Base-by-base conservation (phyloP, 53 echinoderm and acorn worm genomes). In the Hippasteria phrygiana region DNA sequence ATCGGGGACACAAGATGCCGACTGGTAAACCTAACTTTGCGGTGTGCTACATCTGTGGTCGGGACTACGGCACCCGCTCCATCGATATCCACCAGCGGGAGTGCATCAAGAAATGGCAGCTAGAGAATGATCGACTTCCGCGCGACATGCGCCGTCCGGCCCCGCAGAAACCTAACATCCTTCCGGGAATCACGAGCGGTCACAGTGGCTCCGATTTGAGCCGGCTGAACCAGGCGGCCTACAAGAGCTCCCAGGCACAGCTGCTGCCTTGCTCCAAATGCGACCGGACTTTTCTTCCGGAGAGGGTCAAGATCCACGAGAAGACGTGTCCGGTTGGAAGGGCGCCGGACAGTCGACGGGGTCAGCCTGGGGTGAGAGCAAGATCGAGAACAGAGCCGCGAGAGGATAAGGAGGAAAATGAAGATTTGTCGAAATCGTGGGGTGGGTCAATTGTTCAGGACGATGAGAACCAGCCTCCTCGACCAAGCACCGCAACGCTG, bases 401-500 rank as follows among this genome's bases (percentile, higher is more conserved):
- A 70, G 70, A 50, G 24, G 48, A 24, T 4, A 17, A 5, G 2
- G 70, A 70, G 37, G 70, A 85, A 3, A 81, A 35, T 12, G 55
- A 10, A 36, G 66, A 63, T 37, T 54, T 93, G 31, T 77, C 91
- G 4, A 91, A 84, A 29, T 94, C 94, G 11, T 94, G 94, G 94
- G 90, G 90, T 28, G 94, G 94, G 7, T 55, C 75, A 47, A 78
- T 77, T 48, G 55, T 62, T 54, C 76, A 36, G 16, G 37, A 39
- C 14, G 80, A 80, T 39, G 43, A 55, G 54, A 59, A 46, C 43
- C 40, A 43, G 24, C 35, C 77, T 79, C 64, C 86, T 46, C 77
- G 97, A 43, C 91, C 98, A 55, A 51, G 89, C 53, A 94, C 98
- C 75, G 88, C 96, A 40, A 98, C 92, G 17, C 82, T 98, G 20